Conservation (phyloP, 2,888 invertebrate genomes). For the Acanthosepion pharaonis region DNA sequence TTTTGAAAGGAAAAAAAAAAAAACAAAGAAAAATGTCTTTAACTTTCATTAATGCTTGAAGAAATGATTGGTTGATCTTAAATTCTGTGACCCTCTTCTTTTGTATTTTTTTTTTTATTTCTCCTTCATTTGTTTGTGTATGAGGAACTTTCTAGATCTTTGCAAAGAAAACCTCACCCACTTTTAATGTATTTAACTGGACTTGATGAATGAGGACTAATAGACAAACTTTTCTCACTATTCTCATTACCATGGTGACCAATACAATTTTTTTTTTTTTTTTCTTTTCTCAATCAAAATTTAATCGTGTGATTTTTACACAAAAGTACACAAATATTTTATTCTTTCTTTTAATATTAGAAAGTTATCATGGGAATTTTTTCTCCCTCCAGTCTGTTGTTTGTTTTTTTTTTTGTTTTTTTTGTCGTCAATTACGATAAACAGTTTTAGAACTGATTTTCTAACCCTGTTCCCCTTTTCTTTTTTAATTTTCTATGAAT, state of each 20-base stretch:
- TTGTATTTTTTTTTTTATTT: background rate
- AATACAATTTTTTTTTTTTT: background rate
- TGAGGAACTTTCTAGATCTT: background rate
- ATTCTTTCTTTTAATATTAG: background rate
- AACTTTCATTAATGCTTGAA: background rate
- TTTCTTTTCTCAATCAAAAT: background rate
- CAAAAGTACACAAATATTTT: background rate
- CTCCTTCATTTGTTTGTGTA: background rate
- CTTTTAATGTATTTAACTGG: background rate
- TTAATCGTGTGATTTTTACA: background rate
- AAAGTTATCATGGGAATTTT: background rate
- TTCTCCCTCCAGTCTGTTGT: background rate
- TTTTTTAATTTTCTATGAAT: background rate
- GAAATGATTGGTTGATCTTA: background rate
- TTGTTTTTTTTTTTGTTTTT: background rate
- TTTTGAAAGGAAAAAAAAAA: background rate
- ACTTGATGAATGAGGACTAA: background rate
- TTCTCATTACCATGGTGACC: background rate
- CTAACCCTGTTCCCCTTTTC: background rate
- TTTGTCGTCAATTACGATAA: background rate
- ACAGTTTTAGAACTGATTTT: background rate
- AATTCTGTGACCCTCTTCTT: background rate
- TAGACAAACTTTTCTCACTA: background rate
- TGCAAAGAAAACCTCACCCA: background rate
- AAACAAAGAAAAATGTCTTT: too few relatives aligned